phyloP scores from a whole-genome alignment of 2,888 invertebrate species.

The Acrocyrtus sp. region DNA sequence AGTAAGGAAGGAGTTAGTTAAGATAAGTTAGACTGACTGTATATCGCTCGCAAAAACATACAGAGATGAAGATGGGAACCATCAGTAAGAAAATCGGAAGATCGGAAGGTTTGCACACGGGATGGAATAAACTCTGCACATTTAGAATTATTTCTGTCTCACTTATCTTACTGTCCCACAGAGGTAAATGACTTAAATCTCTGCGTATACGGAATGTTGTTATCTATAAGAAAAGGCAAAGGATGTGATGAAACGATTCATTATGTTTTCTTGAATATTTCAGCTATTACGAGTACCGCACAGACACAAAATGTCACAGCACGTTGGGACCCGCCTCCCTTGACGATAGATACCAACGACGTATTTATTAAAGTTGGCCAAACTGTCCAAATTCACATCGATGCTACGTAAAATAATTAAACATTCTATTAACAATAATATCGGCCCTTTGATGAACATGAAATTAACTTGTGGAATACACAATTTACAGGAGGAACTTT shows the following conservation, averaged over 20 bases:
- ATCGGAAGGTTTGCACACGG: too few relatives aligned
- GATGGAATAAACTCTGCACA: too few relatives aligned
- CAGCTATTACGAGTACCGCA: conserved; percentile 32
- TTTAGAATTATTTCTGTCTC: conserved; percentile 20
- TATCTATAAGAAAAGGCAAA: neutral
- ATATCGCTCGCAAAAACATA: too few relatives aligned
- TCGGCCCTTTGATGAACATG: neutral
- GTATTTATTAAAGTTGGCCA: conserved; percentile 47
- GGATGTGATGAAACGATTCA: neutral
- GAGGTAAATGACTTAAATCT: conserved; percentile 18
- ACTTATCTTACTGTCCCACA: conserved; percentile 19
- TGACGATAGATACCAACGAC: conserved; percentile 43
- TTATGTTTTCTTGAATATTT: conserved; percentile 1
- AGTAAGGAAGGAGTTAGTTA: too few relatives aligned
- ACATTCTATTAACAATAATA: neutral
- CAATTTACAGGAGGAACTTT: conserved; percentile 37
- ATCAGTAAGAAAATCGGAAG: too few relatives aligned
- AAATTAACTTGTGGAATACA: neutral
- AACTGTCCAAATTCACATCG: conserved; percentile 21
- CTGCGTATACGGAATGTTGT: neutral
- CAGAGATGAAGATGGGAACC: too few relatives aligned
- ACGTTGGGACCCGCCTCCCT: conserved; percentile 18
- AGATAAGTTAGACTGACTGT: too few relatives aligned
- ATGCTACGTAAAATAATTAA: conserved; percentile 41
- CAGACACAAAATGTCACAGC: conserved; percentile 4